Percentiles rank a stretch among this genome's conserved stretches.
These are phyloP conservation scores for Rissa tridactyla DNA, from an alignment of 2,113 vertebrate genomes.

Conservation along the genomic window DNA sequence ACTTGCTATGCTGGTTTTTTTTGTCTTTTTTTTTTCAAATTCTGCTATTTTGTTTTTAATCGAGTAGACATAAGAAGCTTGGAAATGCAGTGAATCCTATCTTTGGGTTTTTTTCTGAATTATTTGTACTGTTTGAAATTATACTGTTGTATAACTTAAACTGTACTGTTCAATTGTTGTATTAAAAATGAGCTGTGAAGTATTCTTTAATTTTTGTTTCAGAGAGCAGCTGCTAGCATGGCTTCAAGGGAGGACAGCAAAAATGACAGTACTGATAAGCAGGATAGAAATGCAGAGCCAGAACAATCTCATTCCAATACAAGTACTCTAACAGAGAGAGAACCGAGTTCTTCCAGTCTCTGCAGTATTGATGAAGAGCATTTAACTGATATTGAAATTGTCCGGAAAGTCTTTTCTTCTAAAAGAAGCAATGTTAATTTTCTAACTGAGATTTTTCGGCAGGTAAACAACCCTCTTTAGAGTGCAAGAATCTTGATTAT, in stretches of 20 bases:
- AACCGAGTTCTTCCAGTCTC: constrained; percentile 98
- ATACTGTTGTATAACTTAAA: neutral
- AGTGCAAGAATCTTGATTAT: neutral
- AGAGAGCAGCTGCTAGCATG: constrained; percentile 95
- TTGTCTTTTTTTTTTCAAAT: neutral
- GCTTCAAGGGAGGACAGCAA: constrained; percentile 86
- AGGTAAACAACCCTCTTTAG: constrained; percentile 78
- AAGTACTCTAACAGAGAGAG: constrained; percentile 94
- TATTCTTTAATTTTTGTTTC: constrained; percentile 14
- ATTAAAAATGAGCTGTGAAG: neutral
- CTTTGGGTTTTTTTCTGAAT: neutral
- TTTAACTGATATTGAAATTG: constrained; percentile 96
- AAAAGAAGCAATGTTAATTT: constrained; percentile 96
- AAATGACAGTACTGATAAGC: constrained; percentile 76
- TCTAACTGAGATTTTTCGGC: constrained; percentile 97
- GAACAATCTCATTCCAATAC: constrained; percentile 98
- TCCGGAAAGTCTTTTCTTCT: constrained; percentile 92
- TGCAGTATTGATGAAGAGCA: constrained; percentile 98
- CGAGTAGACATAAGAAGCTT: neutral
- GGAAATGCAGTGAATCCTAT: neutral
- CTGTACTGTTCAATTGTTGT: neutral
- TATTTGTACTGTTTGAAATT: neutral
- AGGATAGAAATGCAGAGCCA: constrained; percentile 78
- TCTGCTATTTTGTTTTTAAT: neutral
- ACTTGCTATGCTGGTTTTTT: neutral